Evolutionary conservation across 2,888 invertebrate genomes (phyloP), one percentile per base, ranked within the genome.

Genomic region (Lycophotia porphyrea): DNA sequence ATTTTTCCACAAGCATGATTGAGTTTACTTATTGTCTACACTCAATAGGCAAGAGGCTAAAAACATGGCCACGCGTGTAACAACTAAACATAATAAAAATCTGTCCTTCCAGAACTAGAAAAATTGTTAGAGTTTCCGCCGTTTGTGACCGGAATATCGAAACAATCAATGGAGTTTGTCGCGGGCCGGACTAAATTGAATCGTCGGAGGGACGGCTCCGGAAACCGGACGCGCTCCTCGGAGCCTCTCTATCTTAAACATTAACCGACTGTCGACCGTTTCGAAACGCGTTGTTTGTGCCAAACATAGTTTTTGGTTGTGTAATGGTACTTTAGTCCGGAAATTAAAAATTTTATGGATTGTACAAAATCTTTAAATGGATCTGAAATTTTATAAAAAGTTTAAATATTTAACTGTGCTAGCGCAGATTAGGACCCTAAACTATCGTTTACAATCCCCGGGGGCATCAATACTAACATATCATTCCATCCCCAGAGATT

Each of bases 91-190:
- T 82, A 88, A 87, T 87, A 87, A 88, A 88, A 87, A 85, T 85
- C 82, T 85, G 82, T 88, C 76, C 72, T 77, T 78, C 81, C 76
- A 88, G 82, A 82, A 85, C 85, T 85, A 84, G 82, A 87, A 85
- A 88, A 90, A 84, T 87, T 88, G 88, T 88, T 83, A 89, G 88
- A 90, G 89, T 91, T 88, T 90, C 89, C 89, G 76, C 78, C 88
- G 91, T 90, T 91, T 93, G 94, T 93, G 95, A 93, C 91, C 93
- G 93, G 95, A 96, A 96, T 96, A 95, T 93, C 93, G 95, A 95
- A 93, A 95, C 95, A 96, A 96, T 95, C 95, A 95, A 94, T 94
- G 93, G 90, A 95, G 95, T 95, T 95, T 93, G 95, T 93, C 93
- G 92, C 92, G 92, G 92, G 86, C 88, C 88, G 88, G 90, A 90